A percentile compares a stretch with the other conserved stretches of the same genome.
These are phyloP conservation scores for Liasis olivaceus DNA, from an alignment of 2,797 vertebrate species.

Conservation along the genomic window DNA sequence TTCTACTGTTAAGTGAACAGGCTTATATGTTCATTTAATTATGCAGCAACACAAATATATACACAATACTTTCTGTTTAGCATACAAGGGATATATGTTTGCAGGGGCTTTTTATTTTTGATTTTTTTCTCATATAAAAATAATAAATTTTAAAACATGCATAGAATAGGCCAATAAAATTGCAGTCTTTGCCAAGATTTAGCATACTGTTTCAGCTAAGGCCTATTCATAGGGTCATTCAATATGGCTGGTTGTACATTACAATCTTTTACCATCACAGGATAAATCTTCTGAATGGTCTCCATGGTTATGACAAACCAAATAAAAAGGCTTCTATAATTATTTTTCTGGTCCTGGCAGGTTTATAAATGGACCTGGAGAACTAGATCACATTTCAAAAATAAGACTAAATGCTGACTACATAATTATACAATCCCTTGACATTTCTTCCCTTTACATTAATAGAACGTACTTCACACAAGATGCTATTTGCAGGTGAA, in stretches of 20 bases:
- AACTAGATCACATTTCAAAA: slow-evolving; percentile 24
- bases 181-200: neutral
- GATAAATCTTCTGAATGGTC: neutral
- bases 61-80: neutral
- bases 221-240: neutral
- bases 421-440: slow-evolving; percentile 36
- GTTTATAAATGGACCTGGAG: neutral
- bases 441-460: slow-evolving; percentile 19
- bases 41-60: neutral
- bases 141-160: neutral
- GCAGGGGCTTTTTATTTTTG: neutral
- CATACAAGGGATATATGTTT: neutral
- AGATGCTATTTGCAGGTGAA: slow-evolving; percentile 12
- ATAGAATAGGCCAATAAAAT: neutral
- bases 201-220: neutral
- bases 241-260: neutral
- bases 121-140: neutral
- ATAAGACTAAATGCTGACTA: neutral
- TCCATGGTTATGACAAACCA: neutral
- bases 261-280: neutral
- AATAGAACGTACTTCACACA: slow-evolving; percentile 40
- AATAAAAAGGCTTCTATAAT: slow-evolving; percentile 27
- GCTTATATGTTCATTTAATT: neutral
- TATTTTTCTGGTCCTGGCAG: neutral
- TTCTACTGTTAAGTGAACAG: neutral